Conservation (phyloP, 2,797 vertebrate genomes). For the Chiropotes sagulatus region DNA sequence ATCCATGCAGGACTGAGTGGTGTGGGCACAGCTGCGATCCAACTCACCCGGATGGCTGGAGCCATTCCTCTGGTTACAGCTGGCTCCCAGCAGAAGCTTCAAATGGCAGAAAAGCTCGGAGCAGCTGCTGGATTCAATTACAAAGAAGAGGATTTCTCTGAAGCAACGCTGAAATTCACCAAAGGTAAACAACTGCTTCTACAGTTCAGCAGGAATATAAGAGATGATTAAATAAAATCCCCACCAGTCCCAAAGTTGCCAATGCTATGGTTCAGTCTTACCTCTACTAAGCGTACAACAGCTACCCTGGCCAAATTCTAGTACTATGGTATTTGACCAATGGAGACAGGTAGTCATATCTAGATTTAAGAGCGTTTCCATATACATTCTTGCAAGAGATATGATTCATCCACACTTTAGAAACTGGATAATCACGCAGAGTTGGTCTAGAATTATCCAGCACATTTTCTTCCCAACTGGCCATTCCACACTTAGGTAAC, state of each 20-base stretch:
- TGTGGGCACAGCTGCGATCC: slow-evolving; percentile 91
- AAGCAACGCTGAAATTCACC: slow-evolving; percentile 87
- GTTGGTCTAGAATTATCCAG: neutral
- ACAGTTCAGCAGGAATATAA: neutral
- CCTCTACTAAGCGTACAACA: neutral
- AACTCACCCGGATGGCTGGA: slow-evolving; percentile 87
- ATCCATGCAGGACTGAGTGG: slow-evolving; percentile 91
- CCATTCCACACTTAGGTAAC: neutral
- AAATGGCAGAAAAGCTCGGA: slow-evolving; percentile 83
- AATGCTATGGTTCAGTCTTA: neutral
- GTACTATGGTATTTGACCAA: neutral
- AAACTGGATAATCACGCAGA: neutral
- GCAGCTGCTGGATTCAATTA: slow-evolving; percentile 91
- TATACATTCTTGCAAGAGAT: neutral
- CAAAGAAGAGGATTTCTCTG: slow-evolving; percentile 87
- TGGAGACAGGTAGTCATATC: neutral
- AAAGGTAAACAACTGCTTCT: slow-evolving; percentile 83
- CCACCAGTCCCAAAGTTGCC: neutral
- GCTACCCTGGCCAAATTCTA: neutral
- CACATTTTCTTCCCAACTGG: neutral
- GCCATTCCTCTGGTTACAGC: slow-evolving; percentile 89
- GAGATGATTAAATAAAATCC: slow-evolving; percentile 18
- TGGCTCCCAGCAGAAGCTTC: slow-evolving; percentile 88
- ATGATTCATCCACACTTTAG: neutral
- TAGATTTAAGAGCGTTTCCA: neutral